These are phyloP conservation scores for Anhinga anhinga DNA, from an alignment of 2,113 vertebrate species.

Conservation along the genomic window DNA sequence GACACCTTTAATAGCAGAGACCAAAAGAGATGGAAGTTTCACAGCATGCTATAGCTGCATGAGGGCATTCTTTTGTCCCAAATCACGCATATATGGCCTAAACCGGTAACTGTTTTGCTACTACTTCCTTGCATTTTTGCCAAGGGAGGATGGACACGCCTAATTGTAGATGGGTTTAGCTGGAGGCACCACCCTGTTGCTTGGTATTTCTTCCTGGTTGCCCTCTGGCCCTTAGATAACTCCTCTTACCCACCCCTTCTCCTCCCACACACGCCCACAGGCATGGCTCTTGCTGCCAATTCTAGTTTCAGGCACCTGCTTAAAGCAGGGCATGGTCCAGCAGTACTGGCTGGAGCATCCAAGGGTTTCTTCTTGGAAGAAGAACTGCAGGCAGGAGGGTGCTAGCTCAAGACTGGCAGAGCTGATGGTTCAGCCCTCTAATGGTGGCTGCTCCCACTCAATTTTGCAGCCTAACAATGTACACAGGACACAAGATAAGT, in stretches of 20 bases:
- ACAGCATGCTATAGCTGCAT: neutral
- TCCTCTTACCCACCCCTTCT: neutral
- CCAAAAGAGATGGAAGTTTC: neutral
- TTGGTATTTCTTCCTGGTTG: neutral
- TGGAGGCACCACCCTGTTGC: neutral
- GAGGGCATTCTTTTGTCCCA: neutral
- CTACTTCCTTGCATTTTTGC: neutral
- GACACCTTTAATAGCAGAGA: neutral
- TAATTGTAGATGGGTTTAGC: neutral
- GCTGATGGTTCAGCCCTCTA: neutral
- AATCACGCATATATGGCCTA: neutral
- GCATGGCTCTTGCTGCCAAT: neutral
- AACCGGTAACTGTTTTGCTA: neutral
- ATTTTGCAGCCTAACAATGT: neutral
- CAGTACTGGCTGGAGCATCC: neutral
- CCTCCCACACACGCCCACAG: neutral
- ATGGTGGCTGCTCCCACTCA: neutral
- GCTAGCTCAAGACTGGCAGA: neutral
- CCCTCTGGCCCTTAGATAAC: neutral
- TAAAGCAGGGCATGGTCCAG: neutral
- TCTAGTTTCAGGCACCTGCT: neutral
- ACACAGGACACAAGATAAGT: accelerated
- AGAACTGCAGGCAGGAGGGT: neutral
- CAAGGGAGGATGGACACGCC: neutral
- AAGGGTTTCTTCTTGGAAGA: neutral